Conservation (phyloP, 2,888 invertebrate species). For the Eilema sororculum region DNA sequence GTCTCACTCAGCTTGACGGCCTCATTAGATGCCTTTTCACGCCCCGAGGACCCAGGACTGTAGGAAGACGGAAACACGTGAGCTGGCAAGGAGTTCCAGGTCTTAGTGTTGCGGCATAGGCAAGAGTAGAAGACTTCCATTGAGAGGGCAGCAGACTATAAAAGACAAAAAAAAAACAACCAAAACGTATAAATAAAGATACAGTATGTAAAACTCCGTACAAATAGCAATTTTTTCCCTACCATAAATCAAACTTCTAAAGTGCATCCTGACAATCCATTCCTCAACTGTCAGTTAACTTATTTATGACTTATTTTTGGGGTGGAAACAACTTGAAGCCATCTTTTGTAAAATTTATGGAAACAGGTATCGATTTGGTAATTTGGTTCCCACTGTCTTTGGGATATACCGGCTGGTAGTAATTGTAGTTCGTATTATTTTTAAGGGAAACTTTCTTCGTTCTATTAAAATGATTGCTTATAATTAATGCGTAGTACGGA, state of each 20-base stretch:
- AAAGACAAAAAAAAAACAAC: no score
- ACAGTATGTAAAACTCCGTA: background rate
- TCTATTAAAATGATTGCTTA: conserved; percentile 2
- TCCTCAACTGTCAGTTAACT: background rate
- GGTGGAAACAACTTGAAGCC: conserved; percentile 8
- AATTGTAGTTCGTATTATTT: conserved; percentile 3
- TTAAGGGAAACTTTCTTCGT: background rate
- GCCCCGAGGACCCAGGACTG: no score
- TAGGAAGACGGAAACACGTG: no score
- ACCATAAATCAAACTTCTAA: background rate
- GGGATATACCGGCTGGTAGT: conserved; percentile 14
- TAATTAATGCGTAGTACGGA: background rate
- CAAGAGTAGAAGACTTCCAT: no score
- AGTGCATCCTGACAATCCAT: background rate
- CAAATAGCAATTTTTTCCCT: background rate
- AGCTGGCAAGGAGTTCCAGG: no score
- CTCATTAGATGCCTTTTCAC: no score
- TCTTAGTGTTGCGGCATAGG: no score
- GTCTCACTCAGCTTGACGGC: no score
- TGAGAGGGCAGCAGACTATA: no score
- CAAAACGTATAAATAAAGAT: no score
- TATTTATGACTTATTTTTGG: conserved; percentile 4
- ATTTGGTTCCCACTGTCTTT: conserved; percentile 8
- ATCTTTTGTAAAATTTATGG: conserved; percentile 17
- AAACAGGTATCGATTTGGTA: conserved; percentile 14